These are phyloP conservation scores for Pionites leucogaster DNA, from an alignment of 2,113 vertebrate genomes.

Conservation along the genomic window DNA sequence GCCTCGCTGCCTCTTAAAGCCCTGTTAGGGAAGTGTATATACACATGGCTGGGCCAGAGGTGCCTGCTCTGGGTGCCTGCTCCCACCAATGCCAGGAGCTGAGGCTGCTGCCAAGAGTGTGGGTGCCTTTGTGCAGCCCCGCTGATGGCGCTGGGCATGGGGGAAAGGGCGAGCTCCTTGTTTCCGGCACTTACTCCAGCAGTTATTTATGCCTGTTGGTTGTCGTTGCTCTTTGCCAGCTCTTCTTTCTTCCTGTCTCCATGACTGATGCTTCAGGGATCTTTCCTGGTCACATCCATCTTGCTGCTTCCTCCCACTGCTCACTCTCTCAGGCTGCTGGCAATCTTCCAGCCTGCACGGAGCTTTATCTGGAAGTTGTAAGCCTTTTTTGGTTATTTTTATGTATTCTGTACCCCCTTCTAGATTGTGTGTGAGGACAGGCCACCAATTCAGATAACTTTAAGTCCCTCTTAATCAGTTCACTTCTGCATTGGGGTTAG, in stretches of 20 bases:
- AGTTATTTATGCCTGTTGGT: not conserved
- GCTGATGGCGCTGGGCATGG: rapidly evolving
- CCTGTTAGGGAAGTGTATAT: not conserved
- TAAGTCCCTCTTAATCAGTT: not conserved
- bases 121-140: not conserved
- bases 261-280: not conserved
- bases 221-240: not conserved
- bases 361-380: not conserved
- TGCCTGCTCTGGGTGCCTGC: not conserved
- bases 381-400: not conserved
- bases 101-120: rapidly evolving
- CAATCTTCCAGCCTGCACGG: rapidly evolving
- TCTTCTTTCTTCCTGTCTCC: not conserved
- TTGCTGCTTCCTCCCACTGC: not conserved
- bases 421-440: not conserved
- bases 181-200: not conserved
- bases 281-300: conserved; percentile 12
- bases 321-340: not conserved
- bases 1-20: not conserved
- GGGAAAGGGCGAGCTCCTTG: not conserved
- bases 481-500: not conserved
- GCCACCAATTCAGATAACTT: not conserved
- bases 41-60: not conserved
- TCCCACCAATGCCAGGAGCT: not conserved
- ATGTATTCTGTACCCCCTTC: not conserved